Conservation (phyloP, 2,113 vertebrate genomes). For the Nycticorax nycticorax region DNA sequence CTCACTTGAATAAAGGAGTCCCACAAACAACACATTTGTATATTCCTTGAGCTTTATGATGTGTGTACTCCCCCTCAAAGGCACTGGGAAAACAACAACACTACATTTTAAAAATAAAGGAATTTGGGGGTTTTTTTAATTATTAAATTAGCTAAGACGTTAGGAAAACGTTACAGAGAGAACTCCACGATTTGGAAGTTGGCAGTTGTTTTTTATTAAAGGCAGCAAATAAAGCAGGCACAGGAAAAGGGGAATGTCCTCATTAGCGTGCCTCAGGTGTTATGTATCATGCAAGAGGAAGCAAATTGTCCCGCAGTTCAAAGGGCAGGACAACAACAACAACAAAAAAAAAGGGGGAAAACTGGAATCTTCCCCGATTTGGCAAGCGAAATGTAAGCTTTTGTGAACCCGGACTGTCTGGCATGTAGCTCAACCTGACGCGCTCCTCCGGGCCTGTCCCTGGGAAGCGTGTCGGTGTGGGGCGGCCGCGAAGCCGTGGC, state of each 20-base stretch:
- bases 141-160: not conserved
- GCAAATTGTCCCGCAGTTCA: not conserved
- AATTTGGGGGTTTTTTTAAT: not conserved
- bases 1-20: slow-evolving; percentile 88
- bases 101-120: slow-evolving; percentile 54
- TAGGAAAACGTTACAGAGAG: not conserved
- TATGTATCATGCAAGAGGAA: not conserved
- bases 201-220: slow-evolving; percentile 32
- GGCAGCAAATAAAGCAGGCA: slow-evolving; percentile 45
- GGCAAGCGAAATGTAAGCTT: not conserved
- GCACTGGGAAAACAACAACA: slow-evolving; percentile 81
- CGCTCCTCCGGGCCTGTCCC: no score
- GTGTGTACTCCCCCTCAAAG: slow-evolving; percentile 87
- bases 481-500: not conserved
- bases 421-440: fast-evolving
- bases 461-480: not conserved
- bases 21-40: slow-evolving; percentile 94
- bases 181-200: fast-evolving
- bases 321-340: not conserved
- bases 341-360: not conserved
- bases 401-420: not conserved
- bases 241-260: slow-evolving; percentile 46
- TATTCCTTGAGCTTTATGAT: slow-evolving; percentile 87
- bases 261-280: not conserved
- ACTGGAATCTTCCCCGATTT: not conserved